phyloP scores from a whole-genome alignment of 2,888 invertebrate genomes.

The Priocnemis perturbator region DNA sequence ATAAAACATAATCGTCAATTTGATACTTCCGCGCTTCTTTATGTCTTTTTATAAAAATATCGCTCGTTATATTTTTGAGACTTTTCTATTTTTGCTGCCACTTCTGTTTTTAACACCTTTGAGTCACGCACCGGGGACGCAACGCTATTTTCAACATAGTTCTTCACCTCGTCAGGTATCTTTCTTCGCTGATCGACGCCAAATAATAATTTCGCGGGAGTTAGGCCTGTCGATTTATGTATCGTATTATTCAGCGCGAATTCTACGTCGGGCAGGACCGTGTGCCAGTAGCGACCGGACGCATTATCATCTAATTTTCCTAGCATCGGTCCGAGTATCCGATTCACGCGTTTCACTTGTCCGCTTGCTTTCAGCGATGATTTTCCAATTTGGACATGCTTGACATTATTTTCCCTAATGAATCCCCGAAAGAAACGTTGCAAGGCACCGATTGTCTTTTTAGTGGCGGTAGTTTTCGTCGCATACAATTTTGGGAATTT shows the following conservation, averaged over 20 bases:
- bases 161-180: too few relatives aligned
- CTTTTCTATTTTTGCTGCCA: too few relatives aligned
- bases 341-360: slow-evolving; percentile 8
- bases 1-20: slow-evolving; percentile 41
- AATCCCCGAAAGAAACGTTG: too few relatives aligned
- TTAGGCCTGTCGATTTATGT: slow-evolving; percentile 47
- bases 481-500: too few relatives aligned
- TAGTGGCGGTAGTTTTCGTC: too few relatives aligned
- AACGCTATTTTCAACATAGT: too few relatives aligned
- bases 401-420: slow-evolving; percentile 20
- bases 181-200: slow-evolving; percentile 54
- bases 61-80: slow-evolving; percentile 18
- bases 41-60: slow-evolving; percentile 50
- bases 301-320: slow-evolving; percentile 14
- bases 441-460: too few relatives aligned
- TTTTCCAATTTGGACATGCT: slow-evolving; percentile 25
- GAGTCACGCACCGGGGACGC: too few relatives aligned
- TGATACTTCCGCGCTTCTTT: slow-evolving; percentile 37
- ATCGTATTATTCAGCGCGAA: slow-evolving; percentile 40
- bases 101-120: too few relatives aligned
- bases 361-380: slow-evolving; percentile 19
- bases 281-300: too few relatives aligned
- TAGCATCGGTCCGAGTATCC: slow-evolving; percentile 2
- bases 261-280: slow-evolving; percentile 24
- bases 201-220: slow-evolving; percentile 57